phyloP scores from a whole-genome alignment of 1,140 invertebrate species.

The Paramacrobiotus metropolitanus region DNA sequence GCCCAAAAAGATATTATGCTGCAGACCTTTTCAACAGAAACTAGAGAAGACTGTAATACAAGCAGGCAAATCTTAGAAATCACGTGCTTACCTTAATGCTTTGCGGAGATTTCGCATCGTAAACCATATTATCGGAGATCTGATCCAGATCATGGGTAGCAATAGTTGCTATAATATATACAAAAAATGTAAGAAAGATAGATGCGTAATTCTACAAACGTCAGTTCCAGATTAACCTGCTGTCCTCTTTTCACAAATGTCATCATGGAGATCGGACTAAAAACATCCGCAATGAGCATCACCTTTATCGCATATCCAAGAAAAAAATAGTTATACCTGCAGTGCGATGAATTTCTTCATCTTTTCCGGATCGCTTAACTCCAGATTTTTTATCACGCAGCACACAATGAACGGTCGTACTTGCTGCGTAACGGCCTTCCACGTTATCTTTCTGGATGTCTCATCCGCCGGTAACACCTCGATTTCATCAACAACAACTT shows the following conservation, averaged over 20 bases:
- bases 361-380: constrained; percentile 31
- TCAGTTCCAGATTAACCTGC: too few relatives aligned
- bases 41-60: too few relatives aligned
- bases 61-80: too few relatives aligned
- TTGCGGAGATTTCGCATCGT: constrained; percentile 35
- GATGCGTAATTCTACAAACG: too few relatives aligned
- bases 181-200: too few relatives aligned
- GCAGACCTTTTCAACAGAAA: too few relatives aligned
- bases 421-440: constrained; percentile 29
- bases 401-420: constrained; percentile 44
- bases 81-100: constrained; percentile 27
- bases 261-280: constrained; percentile 47
- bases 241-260: constrained; percentile 47
- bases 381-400: constrained; percentile 40
- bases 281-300: constrained; percentile 10
- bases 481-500: constrained; percentile 14
- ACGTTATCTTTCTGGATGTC: constrained; percentile 28
- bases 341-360: constrained; percentile 48
- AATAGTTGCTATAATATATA: too few relatives aligned
- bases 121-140: constrained; percentile 35
- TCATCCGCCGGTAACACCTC: constrained; percentile 33
- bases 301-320: neutral
- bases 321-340: constrained; percentile 29
- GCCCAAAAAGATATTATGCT: too few relatives aligned
- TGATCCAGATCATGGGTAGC: constrained; percentile 51